Conservation (phyloP, 1,140 invertebrate species). For the Anagrus nilaparvatae region DNA sequence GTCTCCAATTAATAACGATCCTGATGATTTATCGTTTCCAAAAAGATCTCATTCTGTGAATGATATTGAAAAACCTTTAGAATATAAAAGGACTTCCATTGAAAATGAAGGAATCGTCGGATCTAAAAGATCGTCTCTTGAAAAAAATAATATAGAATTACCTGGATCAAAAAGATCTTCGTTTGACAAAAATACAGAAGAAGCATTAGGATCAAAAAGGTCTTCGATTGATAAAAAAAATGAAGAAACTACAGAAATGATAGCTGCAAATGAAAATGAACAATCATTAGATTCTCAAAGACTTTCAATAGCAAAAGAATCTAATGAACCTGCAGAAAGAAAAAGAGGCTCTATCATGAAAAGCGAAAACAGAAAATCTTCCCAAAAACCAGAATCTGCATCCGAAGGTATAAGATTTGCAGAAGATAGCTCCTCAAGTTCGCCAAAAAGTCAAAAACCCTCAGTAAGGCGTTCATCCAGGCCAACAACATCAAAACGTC, state of each 20-base stretch:
- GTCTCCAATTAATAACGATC: too few relatives aligned
- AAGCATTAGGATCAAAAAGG: constrained; percentile 15
- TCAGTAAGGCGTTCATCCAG: constrained; percentile 20
- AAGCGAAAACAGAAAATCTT: constrained; percentile 1
- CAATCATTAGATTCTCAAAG: not conserved
- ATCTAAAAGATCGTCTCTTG: not conserved
- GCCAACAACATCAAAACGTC: constrained; percentile 27
- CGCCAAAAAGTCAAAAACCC: constrained; percentile 23
- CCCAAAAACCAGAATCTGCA: not conserved
- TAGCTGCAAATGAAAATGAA: not conserved
- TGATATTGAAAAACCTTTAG: not conserved
- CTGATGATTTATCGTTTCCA: too few relatives aligned
- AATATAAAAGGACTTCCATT: not conserved
- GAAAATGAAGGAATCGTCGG: too few relatives aligned
- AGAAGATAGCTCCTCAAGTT: constrained; percentile 32
- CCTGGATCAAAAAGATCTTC: constrained; percentile 9
- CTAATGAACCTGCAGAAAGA: not conserved
- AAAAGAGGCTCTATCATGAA: not conserved
- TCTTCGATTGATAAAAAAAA: constrained; percentile 16
- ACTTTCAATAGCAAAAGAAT: not conserved
- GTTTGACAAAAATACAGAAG: not conserved
- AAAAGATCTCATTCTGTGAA: too few relatives aligned
- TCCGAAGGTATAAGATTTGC: constrained; percentile 23
- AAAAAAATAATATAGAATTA: constrained; percentile 13
- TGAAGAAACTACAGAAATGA: not conserved